Base-by-base conservation (phyloP, 2,113 vertebrate species). In the Sinosuthora webbiana region DNA sequence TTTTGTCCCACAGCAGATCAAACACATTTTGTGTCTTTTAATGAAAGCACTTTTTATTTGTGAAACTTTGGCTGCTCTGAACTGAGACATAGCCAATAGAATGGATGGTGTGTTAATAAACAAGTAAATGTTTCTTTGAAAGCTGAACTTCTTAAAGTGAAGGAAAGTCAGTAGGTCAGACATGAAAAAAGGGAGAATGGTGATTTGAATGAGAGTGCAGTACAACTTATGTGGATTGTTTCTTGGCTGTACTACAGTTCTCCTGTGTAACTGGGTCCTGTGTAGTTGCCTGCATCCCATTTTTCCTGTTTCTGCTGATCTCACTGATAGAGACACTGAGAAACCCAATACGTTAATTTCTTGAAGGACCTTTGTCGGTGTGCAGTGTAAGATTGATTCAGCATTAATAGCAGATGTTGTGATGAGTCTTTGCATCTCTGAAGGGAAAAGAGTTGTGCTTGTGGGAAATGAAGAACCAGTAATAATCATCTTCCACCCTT, bases 11-110 rank as follows among this genome's bases (percentile, higher is more conserved):
- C 75, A 80, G 52, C 89, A 95, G 82, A 77, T 90, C 75, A 83
- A 94, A 90, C 41, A 63, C 42, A 23, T 91, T 94, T 86, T 83
- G 50, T 82, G 65, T 91, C 45, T 79, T 79, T 85, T 74, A 82
- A 92, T 90, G 89, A 77, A 92, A 94, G 31, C 64, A 31, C 27
- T 87, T 93, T 74, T 90, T 83, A 86, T 86, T 90, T 88, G 70
- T 62, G 44, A 44, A 78, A 41, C 15, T 90, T 90, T 31, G 45
- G 22, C 70, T 90, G 18, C 53, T 90, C 57, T 76, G 37, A 84
- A 65, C 69, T 65, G 74, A 39, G 23, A 57, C 44, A 18, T 6
- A 93, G 62, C 59, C 67, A 89, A 3, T 62, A 50, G 53, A 35
- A 39, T 53, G 41, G n/a, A 24, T 11, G 77, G 55, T 30, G 52